Evolutionary conservation across 2,797 vertebrate genomes (phyloP), one percentile per base, ranked within the genome.

Genomic region (Scarus forsteni): DNA sequence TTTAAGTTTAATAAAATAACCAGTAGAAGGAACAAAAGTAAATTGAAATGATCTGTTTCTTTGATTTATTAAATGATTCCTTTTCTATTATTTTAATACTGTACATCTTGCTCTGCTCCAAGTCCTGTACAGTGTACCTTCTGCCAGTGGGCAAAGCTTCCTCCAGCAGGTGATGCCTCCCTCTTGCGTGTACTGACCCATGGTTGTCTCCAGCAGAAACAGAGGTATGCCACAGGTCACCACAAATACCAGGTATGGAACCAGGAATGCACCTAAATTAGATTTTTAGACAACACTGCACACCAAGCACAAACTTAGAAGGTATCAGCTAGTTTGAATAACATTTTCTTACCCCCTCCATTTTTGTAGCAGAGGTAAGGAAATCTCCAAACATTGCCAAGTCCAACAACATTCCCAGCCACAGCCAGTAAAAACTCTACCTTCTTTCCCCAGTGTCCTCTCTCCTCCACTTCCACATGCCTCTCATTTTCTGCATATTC

Each of bases 301-400:
- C 0, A 48, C 14, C 46, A 95, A 54, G 8, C 55, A 92, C 90
- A n/a, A 10, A 12, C 42, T 45, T 34, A 27, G 2, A 5, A 0
- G 8, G 7, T 19, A 27, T 13, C 1, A 40, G 35, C 12, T 3
- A 10, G 4, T 19, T 16, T 27, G 11, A 34, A 16, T 57, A 4
- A 1, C 13, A 6, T 71, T 76, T 79, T 61, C 88, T 88, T 88
- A 94, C 94, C 94, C 1, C 93, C 94, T 79, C 93, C 93, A 12
- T 95, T 94, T 85, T 92, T 94, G 82, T 94, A 95, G 80, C 94
- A 95, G 43, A 95, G 92, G 66, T 94, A 94, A 2, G 94, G 93
- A 77, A 94, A 95, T 77, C 93, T 89, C 93, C 92, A 94, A 45
- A 95, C 92, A 0, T 94, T 94, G 10, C 93, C 94, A 36, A 94